Evolutionary conservation across 1,140 invertebrate genomes (phyloP), one percentile per base, ranked within the genome.

Genomic region (Lepeophtheirus salmonis): DNA sequence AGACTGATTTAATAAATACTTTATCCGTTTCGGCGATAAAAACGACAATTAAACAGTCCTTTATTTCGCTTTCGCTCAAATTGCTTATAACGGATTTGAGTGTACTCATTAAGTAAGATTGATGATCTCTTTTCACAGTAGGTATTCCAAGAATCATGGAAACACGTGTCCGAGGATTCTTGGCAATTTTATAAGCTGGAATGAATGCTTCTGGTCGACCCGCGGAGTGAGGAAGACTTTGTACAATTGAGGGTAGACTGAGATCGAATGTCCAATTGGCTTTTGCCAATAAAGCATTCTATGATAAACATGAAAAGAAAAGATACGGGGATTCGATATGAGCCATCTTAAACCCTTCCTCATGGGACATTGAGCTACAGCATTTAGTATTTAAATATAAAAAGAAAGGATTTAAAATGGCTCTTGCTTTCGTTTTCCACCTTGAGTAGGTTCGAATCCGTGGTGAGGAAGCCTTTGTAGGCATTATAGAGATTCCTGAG

Each of bases 131-230:
- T 65, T 82, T 83, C 0, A 95, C 90, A 0, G 89, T 95, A 0
- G 91, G 90, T 23, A 85, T 76, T 14, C 87, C 90, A 20, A 95
- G 74, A 0, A 94, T 84, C 54, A 91, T 77, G 25, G 84, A 84
- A 0, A 83, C 81, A 71, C 23, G 18, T 3, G 16, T 16, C n/a
- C 22, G 17, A 2, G 2, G 17, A 17, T 54, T 2, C 20, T 50
- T 50, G 2, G 52, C 16, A 3, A 17, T 4, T 22, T 54, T 54
- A 14, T 20, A 54, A 3, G 52, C 52, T 18, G 52, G 52, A n/a
- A 22, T 20, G 3, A 54, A 22, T 3, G 17, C 23, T 2, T 20
- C 14, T 3, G 52, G 52, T 2, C 49, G 13, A 41, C 62, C 54
- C 2, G 20, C 22, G 49, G 25, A 17, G 22, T 61, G 25, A 16